Conservation (phyloP, 2,113 vertebrate genomes). For the Sylvia atricapilla region DNA sequence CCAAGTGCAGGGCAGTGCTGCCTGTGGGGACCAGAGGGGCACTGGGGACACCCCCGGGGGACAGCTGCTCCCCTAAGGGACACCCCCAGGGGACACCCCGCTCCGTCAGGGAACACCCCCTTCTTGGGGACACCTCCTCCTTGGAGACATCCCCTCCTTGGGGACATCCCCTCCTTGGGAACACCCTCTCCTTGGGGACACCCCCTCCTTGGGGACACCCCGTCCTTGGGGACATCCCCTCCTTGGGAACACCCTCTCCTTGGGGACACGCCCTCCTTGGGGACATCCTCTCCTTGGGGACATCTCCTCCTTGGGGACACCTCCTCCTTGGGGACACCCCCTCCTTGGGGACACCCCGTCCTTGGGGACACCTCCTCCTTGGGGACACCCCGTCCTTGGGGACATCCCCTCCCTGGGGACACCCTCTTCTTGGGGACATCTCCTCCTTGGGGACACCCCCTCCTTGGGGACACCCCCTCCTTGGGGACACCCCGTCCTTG, state of each 20-base stretch:
- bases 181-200: background rate
- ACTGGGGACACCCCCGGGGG: background rate
- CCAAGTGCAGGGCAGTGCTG: conserved; percentile 74
- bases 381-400: background rate
- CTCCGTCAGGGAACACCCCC: too few species aligned
- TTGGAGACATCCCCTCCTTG: background rate
- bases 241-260: background rate
- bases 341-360: too few species aligned
- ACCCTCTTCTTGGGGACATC: too few species aligned
- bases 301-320: background rate
- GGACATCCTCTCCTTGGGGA: too few species aligned
- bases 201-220: background rate
- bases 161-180: background rate
- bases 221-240: background rate
- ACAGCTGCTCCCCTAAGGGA: background rate
- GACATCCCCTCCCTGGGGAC: background rate
- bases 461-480: too few species aligned
- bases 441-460: background rate
- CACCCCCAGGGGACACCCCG: background rate
- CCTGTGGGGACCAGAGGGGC: conserved; percentile 26
- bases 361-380: background rate
- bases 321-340: background rate
- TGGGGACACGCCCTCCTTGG: background rate
- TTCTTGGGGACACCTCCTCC: too few species aligned
- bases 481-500: background rate